Evolutionary conservation across 1,140 invertebrate species (phyloP), one percentile per base, ranked within the genome.

Genomic region (Aphidius ervi): DNA sequence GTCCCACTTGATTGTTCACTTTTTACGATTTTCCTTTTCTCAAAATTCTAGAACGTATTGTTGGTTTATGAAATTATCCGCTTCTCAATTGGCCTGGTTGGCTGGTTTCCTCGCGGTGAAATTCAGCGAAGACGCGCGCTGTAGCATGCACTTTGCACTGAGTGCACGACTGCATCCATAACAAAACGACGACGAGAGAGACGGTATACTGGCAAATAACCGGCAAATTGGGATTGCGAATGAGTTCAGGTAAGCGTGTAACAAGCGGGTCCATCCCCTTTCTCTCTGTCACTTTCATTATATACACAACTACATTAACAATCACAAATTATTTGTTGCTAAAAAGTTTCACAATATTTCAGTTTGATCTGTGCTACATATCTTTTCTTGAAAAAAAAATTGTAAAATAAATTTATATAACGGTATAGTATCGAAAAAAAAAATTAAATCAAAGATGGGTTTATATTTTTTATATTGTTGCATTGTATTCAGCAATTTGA

Each of bases 61-160:
- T 69, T 71, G 67, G 66, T 66, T 70, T 67, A 65, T 67, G 66
- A 66, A 68, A 69, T 69, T 67, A 71, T 65, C 65, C 56, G 64
- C 60, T 63, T 66, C 64, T 67, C 65, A 70, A 74, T 74, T 74
- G 68, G 66, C 68, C 59, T 63, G 61, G 63, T 64, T 66, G 63
- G 58, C 57, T 70, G 67, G 57, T 60, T 63, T 46, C 42, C n/a
- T 55, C 42, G 42, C 23, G 40, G 49, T 37, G 47, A 23, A 56
- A 52, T 56, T 31, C 40, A 40, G 60, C 37, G n/a, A 54, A 58
- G 52, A 46, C 52, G 59, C 54, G 46, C 16, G 23, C 57, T 43
- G 57, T 54, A 42, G 54, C 54, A 59, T 56, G 46, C 20, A 62
- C 60, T 52, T 23, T 23, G 20, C 49, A 10, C n/a, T 39, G 42